Percentiles rank a stretch among this genome's conserved stretches.
These are phyloP conservation scores for Crypturellus tataupa DNA, from an alignment of 2,797 vertebrate species.

Conservation along the genomic window DNA sequence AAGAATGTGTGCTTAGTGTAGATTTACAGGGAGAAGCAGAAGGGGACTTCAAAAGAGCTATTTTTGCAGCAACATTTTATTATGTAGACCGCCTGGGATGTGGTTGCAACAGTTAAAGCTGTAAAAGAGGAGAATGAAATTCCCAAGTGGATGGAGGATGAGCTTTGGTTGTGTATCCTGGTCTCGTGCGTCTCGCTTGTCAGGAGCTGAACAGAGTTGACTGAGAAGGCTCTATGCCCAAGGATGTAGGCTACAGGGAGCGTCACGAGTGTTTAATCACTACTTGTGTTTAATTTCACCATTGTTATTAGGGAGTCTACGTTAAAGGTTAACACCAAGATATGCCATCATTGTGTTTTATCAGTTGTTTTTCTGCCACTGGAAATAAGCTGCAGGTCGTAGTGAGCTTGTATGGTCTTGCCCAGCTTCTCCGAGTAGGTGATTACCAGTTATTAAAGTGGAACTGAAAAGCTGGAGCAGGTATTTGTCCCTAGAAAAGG, in stretches of 20 bases:
- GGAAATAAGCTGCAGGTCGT: background rate
- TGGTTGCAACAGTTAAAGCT: background rate
- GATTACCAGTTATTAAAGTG: background rate
- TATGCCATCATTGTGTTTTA: background rate
- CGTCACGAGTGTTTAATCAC: background rate
- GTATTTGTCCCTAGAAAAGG: background rate
- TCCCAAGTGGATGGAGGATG: background rate
- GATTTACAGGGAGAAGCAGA: background rate
- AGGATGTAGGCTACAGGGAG: background rate
- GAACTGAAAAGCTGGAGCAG: background rate
- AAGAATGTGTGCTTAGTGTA: background rate
- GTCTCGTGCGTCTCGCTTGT: background rate
- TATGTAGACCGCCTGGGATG: fast-evolving
- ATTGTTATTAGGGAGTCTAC: background rate
- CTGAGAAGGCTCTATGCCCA: background rate
- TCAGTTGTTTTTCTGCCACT: background rate
- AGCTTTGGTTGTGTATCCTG: background rate
- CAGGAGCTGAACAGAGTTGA: background rate
- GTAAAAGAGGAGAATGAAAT: background rate
- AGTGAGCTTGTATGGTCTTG: background rate
- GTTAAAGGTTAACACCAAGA: background rate
- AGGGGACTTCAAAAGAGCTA: background rate
- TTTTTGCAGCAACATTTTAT: background rate
- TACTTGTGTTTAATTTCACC: background rate
- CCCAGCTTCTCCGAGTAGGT: background rate